Evolutionary conservation across 1,140 invertebrate species (phyloP).

Genomic region (Orius insidiosus): DNA sequence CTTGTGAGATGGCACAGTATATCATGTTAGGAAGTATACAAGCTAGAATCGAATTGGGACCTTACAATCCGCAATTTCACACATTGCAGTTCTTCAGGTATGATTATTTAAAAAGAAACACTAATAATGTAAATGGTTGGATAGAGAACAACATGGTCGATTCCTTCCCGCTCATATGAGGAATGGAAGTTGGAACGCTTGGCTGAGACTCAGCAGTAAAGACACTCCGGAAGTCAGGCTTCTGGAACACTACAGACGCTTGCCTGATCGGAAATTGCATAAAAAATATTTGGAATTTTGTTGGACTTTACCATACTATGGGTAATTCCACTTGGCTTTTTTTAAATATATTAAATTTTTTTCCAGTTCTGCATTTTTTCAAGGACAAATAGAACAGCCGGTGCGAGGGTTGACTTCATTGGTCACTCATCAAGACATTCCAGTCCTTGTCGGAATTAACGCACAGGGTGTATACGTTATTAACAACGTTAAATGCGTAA

Average conservation of each 20-base stretch:
- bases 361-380: constrained; percentile 62
- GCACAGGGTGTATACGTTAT: constrained; percentile 73
- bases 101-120: background rate
- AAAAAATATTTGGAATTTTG: constrained; percentile 80
- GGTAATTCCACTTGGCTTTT: constrained; percentile 34
- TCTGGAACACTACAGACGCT: constrained; percentile 70
- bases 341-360: background rate
- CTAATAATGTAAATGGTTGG: too few species aligned
- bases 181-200: constrained; percentile 28
- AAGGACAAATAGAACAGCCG: constrained; percentile 79
- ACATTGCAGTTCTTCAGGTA: constrained; percentile 71
- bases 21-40: constrained; percentile 77
- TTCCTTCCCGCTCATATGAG: constrained; percentile 54
- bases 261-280: constrained; percentile 64
- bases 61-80: constrained; percentile 69
- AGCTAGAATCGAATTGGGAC: constrained; percentile 69
- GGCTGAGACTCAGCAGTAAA: constrained; percentile 53
- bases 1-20: constrained; percentile 68
- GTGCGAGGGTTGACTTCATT: constrained; percentile 65
- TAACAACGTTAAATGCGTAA: constrained; percentile 66
- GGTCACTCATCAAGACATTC: constrained; percentile 67
- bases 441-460: constrained; percentile 76
- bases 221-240: constrained; percentile 69
- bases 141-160: constrained; percentile 48
- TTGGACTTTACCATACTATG: constrained; percentile 78